A percentile compares a stretch with the other conserved stretches of the same genome.
Conservation (phyloP, 2,888 invertebrate genomes). For the Epicampocera succincta region DNA sequence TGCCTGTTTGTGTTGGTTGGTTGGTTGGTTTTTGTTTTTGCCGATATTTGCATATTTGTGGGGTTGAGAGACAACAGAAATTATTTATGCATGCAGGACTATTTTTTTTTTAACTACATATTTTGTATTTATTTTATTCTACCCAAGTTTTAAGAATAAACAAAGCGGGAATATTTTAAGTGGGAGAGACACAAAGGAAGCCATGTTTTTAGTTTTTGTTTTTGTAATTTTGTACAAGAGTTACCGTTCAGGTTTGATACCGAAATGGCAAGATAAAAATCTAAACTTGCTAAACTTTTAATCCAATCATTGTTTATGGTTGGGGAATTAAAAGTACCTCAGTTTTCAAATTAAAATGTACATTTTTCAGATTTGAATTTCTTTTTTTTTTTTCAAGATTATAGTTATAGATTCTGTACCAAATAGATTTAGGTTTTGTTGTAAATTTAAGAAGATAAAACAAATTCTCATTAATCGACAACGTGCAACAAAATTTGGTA, state of each 20-base stretch:
- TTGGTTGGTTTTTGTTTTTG: conserved; percentile 33
- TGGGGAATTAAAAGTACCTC: neutral
- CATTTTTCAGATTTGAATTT: neutral
- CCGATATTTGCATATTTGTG: conserved; percentile 61
- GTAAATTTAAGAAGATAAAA: too few relatives aligned
- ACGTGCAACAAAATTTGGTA: too few relatives aligned
- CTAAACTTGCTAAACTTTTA: conserved; percentile 1
- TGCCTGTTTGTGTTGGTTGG: conserved; percentile 11
- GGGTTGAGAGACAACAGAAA: conserved; percentile 54
- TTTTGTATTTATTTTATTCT: conserved; percentile 53
- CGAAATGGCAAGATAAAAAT: conserved; percentile 27
- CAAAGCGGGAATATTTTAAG: conserved; percentile 30
- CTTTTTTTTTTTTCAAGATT: too few relatives aligned
- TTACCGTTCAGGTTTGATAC: conserved; percentile 32
- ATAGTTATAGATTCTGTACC: too few relatives aligned
- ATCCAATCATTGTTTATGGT: conserved; percentile 4
- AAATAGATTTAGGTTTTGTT: too few relatives aligned
- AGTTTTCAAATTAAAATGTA: neutral
- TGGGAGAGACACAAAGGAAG: conserved; percentile 24
- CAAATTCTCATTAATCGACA: too few relatives aligned
- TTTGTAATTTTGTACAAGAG: conserved; percentile 13
- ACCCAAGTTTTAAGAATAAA: conserved; percentile 49
- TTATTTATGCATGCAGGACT: conserved; percentile 68
- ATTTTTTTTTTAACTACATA: conserved; percentile 35
- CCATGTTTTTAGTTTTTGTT: conserved; percentile 9